Evolutionary conservation across 2,797 vertebrate species (phyloP), one percentile per base, ranked within the genome.

Genomic region (Anableps anableps): DNA sequence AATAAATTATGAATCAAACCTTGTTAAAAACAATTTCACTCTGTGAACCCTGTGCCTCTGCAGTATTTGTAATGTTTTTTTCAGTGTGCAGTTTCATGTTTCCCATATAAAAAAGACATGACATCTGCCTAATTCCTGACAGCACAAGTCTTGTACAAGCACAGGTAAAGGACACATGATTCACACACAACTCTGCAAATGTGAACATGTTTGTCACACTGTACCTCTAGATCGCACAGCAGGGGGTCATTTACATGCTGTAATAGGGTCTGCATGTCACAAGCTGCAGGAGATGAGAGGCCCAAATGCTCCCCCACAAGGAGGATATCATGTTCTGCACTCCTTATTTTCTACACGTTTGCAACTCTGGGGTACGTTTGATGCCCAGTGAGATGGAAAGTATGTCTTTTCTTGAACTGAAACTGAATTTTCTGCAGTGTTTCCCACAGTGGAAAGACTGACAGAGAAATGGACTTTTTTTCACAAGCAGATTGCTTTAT

Each of bases 171-270:
- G 66, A 70, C 66, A 70, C 38, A 26, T 23, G 36, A 41, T 38
- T 41, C 21, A 26, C 64, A 68, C 64, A 75, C 17, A 58, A 82
- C 79, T 83, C 73, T 1, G 10, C 82, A 82, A 41, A 48, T 79
- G 58, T 72, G 66, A 79, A 62, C 73, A 29, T 66, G 74, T 43
- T 62, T 84, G 83, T 82, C 85, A 72, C 16, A 73, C 43, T 5
- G 2, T 68, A 53, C 53, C n/a, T 47, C 17, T 78, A 55, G 77
- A 79, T 60, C 71, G 75, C 90, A 76, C 91, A 88, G 91, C 64
- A n/a, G n/a, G n/a, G n/a, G 89, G 93, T 89, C 88, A 92, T 94
- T 94, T 94, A 91, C 93, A 95, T 93, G 89, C 85, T 83, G 90
- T 94, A 91, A 94, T 89, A 31, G 83, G 86, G 84, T 92, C 85